phyloP scores from a whole-genome alignment of 1,140 invertebrate genomes.

The Drosophila bifasciata region DNA sequence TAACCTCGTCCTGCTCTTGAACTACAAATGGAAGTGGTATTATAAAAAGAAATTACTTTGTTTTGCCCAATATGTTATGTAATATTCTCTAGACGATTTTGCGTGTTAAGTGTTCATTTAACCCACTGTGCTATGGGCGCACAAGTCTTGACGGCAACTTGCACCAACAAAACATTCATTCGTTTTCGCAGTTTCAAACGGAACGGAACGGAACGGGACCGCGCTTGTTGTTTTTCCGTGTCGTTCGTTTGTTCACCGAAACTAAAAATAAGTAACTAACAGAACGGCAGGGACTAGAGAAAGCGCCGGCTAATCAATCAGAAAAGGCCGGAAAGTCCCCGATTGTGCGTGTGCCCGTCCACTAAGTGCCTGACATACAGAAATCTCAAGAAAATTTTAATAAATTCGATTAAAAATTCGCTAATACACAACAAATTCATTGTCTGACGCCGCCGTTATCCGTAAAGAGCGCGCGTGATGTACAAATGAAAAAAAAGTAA shows the following conservation, averaged over 20 bases:
- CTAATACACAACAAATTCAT: conserved; percentile 48
- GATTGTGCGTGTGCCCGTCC: conserved; percentile 28
- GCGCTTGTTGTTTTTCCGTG: conserved; percentile 31
- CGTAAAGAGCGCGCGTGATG: conserved; percentile 58
- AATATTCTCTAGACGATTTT: too few species aligned
- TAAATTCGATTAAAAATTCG: conserved; percentile 39
- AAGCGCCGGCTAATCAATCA: conserved; percentile 25
- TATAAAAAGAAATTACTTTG: too few species aligned
- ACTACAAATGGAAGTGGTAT: too few species aligned
- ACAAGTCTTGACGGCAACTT: conserved; percentile 65
- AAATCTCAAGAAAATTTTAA: conserved; percentile 27
- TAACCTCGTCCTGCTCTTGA: too few species aligned
- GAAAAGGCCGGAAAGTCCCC: conserved; percentile 15
- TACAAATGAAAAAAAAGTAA: conserved; percentile 60
- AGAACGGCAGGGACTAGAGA: conserved; percentile 8
- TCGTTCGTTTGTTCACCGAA: conserved; percentile 14
- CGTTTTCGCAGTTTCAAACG: conserved; percentile 58
- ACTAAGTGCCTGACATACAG: conserved; percentile 20
- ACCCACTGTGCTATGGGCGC: conserved; percentile 15
- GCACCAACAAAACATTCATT: conserved; percentile 60
- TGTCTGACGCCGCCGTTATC: conserved; percentile 59
- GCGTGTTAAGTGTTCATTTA: too few species aligned
- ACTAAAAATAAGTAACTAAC: conserved; percentile 24
- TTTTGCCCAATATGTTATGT: too few species aligned
- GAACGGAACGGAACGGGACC: conserved; percentile 38